A percentile compares a stretch with the other conserved stretches of the same genome.
Evolutionary conservation across 2,113 vertebrate species (phyloP).

Genomic region (Gulo gulo): DNA sequence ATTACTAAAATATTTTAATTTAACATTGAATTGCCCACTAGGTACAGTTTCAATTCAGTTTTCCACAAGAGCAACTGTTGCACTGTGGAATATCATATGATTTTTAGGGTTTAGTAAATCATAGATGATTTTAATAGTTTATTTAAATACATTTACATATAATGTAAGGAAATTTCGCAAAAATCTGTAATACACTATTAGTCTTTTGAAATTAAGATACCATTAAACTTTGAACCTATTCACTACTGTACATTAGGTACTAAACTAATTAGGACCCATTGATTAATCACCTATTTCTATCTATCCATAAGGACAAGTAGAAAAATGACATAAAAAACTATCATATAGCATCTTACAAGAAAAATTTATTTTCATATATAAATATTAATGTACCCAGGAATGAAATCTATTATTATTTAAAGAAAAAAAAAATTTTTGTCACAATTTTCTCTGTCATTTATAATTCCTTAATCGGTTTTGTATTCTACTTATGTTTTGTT

Average conservation of each 20-base stretch:
- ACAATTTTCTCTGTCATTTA: not conserved
- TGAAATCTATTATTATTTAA: not conserved
- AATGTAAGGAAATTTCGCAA: not conserved
- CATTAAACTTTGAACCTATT: not conserved
- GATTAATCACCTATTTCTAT: not conserved
- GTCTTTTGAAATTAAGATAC: not conserved
- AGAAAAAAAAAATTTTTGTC: not conserved
- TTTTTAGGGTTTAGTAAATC: not conserved
- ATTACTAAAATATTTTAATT: not conserved
- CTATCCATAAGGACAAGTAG: not conserved
- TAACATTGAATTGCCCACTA: not conserved
- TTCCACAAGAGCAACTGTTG: not conserved
- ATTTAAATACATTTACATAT: not conserved
- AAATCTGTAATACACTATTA: not conserved
- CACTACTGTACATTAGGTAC: not conserved
- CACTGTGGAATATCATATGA: not conserved
- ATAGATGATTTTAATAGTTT: not conserved
- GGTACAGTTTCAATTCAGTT: not conserved
- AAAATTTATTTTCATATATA: not conserved
- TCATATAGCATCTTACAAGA: not conserved
- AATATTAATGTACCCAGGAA: not conserved
- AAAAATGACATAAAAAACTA: not conserved
- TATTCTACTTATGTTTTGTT: not conserved
- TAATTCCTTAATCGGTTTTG: not conserved
- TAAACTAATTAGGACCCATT: not conserved